Percentiles rank a stretch among this genome's conserved stretches.
Conservation (phyloP, 2,888 invertebrate species). For the Andrena flavipes region DNA sequence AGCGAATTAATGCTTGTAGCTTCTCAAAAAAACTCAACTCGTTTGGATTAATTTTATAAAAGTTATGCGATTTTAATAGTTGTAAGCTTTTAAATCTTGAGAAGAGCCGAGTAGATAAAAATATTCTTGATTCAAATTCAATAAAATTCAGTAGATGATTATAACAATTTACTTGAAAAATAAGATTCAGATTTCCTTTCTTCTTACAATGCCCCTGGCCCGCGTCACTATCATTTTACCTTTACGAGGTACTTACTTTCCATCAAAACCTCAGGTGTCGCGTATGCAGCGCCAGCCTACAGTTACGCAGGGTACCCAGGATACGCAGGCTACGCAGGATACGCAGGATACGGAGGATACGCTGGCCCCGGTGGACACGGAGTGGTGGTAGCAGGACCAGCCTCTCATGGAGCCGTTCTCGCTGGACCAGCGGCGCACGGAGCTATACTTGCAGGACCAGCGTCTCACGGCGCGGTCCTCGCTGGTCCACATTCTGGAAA, state of each 20-base stretch:
- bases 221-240: too few relatives aligned
- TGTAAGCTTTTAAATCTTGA: too few relatives aligned
- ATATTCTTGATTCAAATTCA: too few relatives aligned
- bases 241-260: not conserved
- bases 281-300: constrained; percentile 39
- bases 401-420: constrained; percentile 74
- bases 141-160: too few relatives aligned
- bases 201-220: too few relatives aligned
- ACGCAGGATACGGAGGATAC: constrained; percentile 69
- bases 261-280: constrained; percentile 20
- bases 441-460: constrained; percentile 78
- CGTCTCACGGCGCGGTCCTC: constrained; percentile 79
- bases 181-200: too few relatives aligned
- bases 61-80: too few relatives aligned
- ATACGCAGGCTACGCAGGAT: constrained; percentile 67
- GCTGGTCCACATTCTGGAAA: constrained; percentile 81
- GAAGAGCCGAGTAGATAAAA: too few relatives aligned
- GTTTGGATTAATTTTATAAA: too few relatives aligned
- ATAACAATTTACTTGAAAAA: too few relatives aligned
- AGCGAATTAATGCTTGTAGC: too few relatives aligned
- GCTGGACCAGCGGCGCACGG: constrained; percentile 79
- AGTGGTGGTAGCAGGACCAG: constrained; percentile 63
- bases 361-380: constrained; percentile 68
- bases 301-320: constrained; percentile 69
- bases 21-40: too few relatives aligned